phyloP scores from a whole-genome alignment of 2,113 vertebrate genomes.

The Daboia siamensis region DNA sequence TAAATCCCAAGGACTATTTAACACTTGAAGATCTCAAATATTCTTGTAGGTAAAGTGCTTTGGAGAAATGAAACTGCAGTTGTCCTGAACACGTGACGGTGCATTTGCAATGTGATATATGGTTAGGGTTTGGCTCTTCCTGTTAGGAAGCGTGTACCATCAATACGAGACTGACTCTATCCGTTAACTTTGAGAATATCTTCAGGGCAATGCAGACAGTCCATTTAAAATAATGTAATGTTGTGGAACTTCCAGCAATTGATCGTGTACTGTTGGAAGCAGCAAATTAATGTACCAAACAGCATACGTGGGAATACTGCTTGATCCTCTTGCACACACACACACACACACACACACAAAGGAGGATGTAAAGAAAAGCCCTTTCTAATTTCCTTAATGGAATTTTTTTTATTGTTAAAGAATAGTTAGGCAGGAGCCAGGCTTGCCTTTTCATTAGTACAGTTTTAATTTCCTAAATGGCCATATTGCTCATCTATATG shows the following conservation, averaged over 20 bases:
- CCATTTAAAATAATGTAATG: conserved; percentile 39
- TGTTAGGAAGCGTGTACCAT: neutral
- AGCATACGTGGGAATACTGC: conserved; percentile 15
- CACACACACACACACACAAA: neutral
- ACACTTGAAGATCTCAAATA: neutral
- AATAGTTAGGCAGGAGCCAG: conserved; percentile 3
- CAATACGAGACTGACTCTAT: neutral
- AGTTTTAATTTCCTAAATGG: neutral
- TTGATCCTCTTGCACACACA: neutral
- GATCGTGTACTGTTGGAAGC: conserved; percentile 4
- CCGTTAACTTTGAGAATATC: conserved; percentile 12
- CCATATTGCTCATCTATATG: conserved; percentile 3
- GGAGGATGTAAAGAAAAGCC: conserved; percentile 10
- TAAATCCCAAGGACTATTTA: neutral
- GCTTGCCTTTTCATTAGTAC: conserved; percentile 16
- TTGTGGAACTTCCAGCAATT: conserved; percentile 19
- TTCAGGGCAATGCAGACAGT: conserved; percentile 15
- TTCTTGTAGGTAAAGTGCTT: neutral
- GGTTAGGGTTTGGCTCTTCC: neutral
- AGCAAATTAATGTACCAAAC: conserved; percentile 28
- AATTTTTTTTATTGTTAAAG: conserved; percentile 22
- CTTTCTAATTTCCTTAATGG: conserved; percentile 27
- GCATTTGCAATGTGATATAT: neutral
- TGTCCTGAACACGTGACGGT: neutral
- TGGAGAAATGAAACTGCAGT: neutral